A percentile compares a stretch with the other conserved stretches of the same genome.
Conservation (phyloP, 2,888 invertebrate species). For the Rhagium mordax region DNA sequence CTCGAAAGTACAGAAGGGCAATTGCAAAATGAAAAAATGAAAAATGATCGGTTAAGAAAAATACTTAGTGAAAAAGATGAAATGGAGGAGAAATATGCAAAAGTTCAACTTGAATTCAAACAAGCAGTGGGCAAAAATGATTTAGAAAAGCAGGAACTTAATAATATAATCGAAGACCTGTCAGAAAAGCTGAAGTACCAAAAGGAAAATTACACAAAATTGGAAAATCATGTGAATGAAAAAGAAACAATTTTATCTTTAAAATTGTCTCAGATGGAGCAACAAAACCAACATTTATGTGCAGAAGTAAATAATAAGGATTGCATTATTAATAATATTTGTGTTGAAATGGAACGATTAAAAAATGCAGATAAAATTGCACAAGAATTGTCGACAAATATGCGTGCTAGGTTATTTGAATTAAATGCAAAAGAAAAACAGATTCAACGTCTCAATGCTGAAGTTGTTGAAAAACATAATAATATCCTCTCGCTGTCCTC, state of each 20-base stretch:
- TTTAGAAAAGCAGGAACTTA: constrained; percentile 31
- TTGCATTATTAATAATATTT: constrained; percentile 22
- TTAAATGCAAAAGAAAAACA: neutral
- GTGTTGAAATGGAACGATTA: constrained; percentile 19
- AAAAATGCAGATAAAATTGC: constrained; percentile 1
- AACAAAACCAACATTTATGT: constrained; percentile 19
- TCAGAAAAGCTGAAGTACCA: constrained; percentile 22
- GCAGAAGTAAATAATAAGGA: constrained; percentile 32
- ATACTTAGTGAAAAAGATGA: constrained; percentile 13
- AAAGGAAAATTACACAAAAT: constrained; percentile 28
- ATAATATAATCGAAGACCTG: constrained; percentile 27
- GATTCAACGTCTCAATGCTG: neutral
- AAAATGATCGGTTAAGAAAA: constrained; percentile 23
- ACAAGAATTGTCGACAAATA: constrained; percentile 1
- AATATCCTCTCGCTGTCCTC: constrained; percentile 19
- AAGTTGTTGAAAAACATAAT: constrained; percentile 28
- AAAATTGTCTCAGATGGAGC: constrained; percentile 34
- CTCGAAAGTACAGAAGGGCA: constrained; percentile 29
- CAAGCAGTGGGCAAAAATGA: neutral
- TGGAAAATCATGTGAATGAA: constrained; percentile 23
- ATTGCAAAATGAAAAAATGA: constrained; percentile 34
- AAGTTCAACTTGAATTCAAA: constrained; percentile 10
- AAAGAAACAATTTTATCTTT: constrained; percentile 31
- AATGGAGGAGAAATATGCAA: neutral
- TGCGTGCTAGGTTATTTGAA: neutral